Conservation (phyloP, 2,888 invertebrate species). For the Xiphydria camelus region DNA sequence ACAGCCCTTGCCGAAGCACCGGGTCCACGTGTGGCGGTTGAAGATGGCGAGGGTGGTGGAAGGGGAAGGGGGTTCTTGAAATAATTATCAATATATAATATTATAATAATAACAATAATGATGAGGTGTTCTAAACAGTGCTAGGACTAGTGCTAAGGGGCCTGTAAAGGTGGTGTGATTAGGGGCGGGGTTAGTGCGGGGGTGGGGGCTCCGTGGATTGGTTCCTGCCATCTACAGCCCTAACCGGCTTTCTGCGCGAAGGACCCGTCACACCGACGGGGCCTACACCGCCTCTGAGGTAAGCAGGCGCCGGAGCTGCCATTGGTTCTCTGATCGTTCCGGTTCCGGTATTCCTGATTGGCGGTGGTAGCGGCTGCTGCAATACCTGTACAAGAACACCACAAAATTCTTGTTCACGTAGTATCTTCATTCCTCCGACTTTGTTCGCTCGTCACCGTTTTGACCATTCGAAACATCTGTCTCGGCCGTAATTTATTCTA, state of each 20-base stretch:
- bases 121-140: constrained; percentile 58
- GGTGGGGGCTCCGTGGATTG: constrained; percentile 60
- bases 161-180: constrained; percentile 26
- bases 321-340: constrained; percentile 55
- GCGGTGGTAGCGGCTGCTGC: constrained; percentile 51
- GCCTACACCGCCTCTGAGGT: constrained; percentile 53
- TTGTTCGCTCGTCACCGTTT: too few species aligned
- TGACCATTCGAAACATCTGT: too few species aligned
- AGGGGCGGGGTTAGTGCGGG: constrained; percentile 56
- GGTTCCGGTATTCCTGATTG: constrained; percentile 52
- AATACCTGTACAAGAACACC: constrained; percentile 39
- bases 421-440: too few species aligned
- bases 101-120: constrained; percentile 55
- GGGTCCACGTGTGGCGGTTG: background rate
- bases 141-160: constrained; percentile 58
- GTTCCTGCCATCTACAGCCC: constrained; percentile 58
- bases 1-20: constrained; percentile 35
- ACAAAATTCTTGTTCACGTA: constrained; percentile 10
- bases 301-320: constrained; percentile 47
- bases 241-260: constrained; percentile 58
- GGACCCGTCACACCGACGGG: constrained; percentile 53
- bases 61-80: constrained; percentile 36
- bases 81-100: constrained; percentile 52
- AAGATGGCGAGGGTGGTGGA: background rate
- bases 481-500: too few species aligned